Percentiles rank a stretch among this genome's conserved stretches.
Evolutionary conservation across 1,140 invertebrate genomes (phyloP).

Genomic region (Lerema accius): DNA sequence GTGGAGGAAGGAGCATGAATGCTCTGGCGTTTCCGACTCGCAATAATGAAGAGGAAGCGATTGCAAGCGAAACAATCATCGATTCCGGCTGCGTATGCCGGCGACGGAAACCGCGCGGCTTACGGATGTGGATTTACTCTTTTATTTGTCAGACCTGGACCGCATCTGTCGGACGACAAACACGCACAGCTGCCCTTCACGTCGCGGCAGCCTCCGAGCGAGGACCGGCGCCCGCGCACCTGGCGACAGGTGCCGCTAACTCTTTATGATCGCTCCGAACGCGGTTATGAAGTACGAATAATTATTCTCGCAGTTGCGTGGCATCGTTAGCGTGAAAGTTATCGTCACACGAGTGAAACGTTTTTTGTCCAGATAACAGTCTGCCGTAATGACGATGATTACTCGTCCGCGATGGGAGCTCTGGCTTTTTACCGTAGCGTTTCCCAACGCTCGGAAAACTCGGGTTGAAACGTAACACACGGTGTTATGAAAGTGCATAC

Average conservation of each 20-base stretch:
- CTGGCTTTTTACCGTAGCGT: conserved; percentile 63
- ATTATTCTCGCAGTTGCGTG: no score
- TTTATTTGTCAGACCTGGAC: conserved; percentile 77
- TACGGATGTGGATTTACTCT: conserved; percentile 73
- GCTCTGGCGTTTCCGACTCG: conserved; percentile 68
- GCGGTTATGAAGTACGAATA: conserved; percentile 33
- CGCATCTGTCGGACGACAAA: conserved; percentile 75
- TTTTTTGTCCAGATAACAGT: conserved; percentile 53
- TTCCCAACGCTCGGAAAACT: conserved; percentile 76
- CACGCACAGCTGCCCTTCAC: conserved; percentile 70
- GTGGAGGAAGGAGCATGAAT: conserved; percentile 46
- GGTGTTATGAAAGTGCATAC: conserved; percentile 77
- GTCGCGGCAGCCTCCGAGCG: conserved; percentile 54
- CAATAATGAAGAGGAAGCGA: conserved; percentile 73
- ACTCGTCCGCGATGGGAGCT: conserved; percentile 67
- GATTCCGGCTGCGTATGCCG: conserved; percentile 68
- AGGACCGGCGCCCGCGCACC: conserved; percentile 60
- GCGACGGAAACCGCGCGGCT: conserved; percentile 70
- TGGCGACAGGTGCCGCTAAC: conserved; percentile 66
- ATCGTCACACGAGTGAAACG: conserved; percentile 48
- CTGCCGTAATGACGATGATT: conserved; percentile 56
- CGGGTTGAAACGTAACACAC: conserved; percentile 68
- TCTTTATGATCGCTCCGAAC: conserved; percentile 33
- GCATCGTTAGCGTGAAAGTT: no score
- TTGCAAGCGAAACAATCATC: conserved; percentile 71